These are phyloP conservation scores for Rhinoderma darwinii DNA, from an alignment of 2,113 vertebrate genomes.

Conservation along the genomic window DNA sequence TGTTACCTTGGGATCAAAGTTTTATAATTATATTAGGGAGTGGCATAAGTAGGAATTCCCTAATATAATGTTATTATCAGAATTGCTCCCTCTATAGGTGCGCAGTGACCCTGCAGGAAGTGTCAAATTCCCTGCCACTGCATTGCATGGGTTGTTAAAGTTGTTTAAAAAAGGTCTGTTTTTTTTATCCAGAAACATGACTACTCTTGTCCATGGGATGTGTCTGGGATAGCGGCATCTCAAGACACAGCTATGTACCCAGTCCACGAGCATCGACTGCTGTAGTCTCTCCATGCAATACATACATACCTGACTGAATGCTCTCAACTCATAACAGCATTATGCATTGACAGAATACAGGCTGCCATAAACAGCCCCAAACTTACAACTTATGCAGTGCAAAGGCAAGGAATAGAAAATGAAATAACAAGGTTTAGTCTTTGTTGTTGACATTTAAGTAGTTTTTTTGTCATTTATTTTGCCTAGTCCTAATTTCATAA, in stretches of 20 bases:
- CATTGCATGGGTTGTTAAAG: background rate
- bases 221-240: too few species aligned
- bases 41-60: background rate
- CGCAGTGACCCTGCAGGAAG: background rate
- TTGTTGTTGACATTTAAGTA: background rate
- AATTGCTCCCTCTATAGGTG: background rate
- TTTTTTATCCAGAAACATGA: too few species aligned
- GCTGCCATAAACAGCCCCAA: background rate
- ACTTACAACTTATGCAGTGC: background rate
- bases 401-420: background rate
- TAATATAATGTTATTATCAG: background rate
- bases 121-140: background rate
- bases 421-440: background rate
- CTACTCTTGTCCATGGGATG: too few species aligned
- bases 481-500: background rate
- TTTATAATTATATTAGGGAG: background rate
- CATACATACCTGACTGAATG: too few species aligned
- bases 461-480: background rate
- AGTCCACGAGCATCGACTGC: too few species aligned
- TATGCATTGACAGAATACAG: background rate
- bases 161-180: too few species aligned
- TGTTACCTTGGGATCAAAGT: background rate
- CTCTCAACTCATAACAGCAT: too few species aligned
- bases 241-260: too few species aligned
- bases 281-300: too few species aligned